phyloP scores from a whole-genome alignment of 2,797 vertebrate genomes.

The Aeoliscus strigatus region DNA sequence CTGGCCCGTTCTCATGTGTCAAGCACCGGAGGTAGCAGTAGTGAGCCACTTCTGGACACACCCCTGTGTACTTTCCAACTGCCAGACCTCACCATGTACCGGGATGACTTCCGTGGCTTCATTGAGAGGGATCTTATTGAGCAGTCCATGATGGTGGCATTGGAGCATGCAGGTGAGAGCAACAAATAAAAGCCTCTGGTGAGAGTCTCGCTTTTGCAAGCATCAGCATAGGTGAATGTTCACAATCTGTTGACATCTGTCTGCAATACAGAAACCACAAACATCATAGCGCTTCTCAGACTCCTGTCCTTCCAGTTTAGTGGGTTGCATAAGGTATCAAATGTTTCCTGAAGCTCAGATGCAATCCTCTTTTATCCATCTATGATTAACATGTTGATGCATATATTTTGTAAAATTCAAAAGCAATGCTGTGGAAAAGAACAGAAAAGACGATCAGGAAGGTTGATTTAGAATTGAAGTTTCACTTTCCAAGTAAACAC shows the following conservation, averaged over 20 bases:
- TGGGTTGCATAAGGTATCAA: background rate
- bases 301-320: background rate
- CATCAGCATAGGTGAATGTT: no score
- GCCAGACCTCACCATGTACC: slow-evolving; percentile 91
- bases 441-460: no score
- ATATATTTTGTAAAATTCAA: no score
- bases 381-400: no score
- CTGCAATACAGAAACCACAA: background rate
- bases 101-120: slow-evolving; percentile 91
- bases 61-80: slow-evolving; percentile 97
- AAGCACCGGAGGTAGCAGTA: slow-evolving; percentile 73
- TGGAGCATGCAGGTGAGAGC: slow-evolving; percentile 90
- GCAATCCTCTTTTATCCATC: no score
- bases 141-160: slow-evolving; percentile 94
- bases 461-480: no score
- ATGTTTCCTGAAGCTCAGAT: background rate
- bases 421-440: no score
- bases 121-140: slow-evolving; percentile 95
- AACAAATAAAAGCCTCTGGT: no score
- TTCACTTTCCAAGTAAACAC: no score
- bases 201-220: no score
- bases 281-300: background rate
- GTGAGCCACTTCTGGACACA: slow-evolving; percentile 85
- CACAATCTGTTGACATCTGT: no score
- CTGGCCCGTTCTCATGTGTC: slow-evolving; percentile 91